A percentile compares a stretch with the other conserved stretches of the same genome.
phyloP scores from a whole-genome alignment of 1,140 invertebrate genomes.

The Drosophila takahashii region DNA sequence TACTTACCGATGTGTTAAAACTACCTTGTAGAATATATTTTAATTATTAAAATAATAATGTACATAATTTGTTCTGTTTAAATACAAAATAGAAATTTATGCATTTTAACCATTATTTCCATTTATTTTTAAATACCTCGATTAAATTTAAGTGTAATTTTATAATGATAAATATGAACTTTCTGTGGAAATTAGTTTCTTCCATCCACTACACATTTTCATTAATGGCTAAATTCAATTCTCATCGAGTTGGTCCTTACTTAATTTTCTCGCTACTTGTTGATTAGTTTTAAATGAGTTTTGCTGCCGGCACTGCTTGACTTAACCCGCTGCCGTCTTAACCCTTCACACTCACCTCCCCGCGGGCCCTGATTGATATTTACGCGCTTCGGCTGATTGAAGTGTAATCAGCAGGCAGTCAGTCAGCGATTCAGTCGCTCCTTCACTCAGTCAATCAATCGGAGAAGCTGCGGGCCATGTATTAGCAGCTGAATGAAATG shows the following conservation, averaged over 20 bases:
- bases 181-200: not conserved
- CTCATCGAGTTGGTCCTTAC: conserved; percentile 9
- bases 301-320: conserved; percentile 58
- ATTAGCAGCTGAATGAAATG: conserved; percentile 75
- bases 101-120: no score
- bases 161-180: not conserved
- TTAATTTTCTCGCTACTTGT: conserved; percentile 62
- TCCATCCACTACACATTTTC: conserved; percentile 1
- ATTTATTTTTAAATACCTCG: no score
- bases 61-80: no score
- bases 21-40: no score
- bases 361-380: conserved; percentile 67
- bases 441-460: conserved; percentile 41
- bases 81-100: no score
- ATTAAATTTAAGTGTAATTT: not conserved
- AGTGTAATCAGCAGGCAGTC: conserved; percentile 75
- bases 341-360: conserved; percentile 14
- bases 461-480: conserved; percentile 35
- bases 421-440: conserved; percentile 40
- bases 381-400: conserved; percentile 74
- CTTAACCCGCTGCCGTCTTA: conserved; percentile 28
- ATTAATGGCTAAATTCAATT: conserved; percentile 18
- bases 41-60: no score
- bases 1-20: not conserved
- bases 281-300: conserved; percentile 83